These are phyloP conservation scores for Marisa cornuarietis DNA, from an alignment of 1,140 invertebrate species.

Conservation along the genomic window DNA sequence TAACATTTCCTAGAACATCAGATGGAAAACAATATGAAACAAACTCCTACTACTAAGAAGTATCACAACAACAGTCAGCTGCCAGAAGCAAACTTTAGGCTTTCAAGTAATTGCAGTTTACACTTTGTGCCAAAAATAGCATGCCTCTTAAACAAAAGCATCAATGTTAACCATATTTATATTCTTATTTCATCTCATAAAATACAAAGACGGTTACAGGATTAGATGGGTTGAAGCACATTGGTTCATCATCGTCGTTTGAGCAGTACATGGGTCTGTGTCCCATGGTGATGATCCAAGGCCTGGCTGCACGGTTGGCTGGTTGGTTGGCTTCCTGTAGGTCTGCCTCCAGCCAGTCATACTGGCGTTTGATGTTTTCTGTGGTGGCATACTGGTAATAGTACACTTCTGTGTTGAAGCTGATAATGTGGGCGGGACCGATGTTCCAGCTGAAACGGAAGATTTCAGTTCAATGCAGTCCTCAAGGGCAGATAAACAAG, in stretches of 20 bases:
- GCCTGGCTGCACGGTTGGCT: slow-evolving; percentile 55
- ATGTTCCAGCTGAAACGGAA: slow-evolving; percentile 72
- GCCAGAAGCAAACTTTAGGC: too few relatives aligned
- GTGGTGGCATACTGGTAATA: slow-evolving; percentile 81
- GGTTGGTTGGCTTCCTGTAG: slow-evolving; percentile 56
- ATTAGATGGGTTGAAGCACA: slow-evolving; percentile 35
- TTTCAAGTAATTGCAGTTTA: too few relatives aligned
- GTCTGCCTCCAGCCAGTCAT: slow-evolving; percentile 66
- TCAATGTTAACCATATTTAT: too few relatives aligned
- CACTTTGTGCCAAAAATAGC: too few relatives aligned
- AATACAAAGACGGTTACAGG: slow-evolving; percentile 21
- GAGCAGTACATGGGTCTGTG: slow-evolving; percentile 67
- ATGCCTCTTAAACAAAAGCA: too few relatives aligned
- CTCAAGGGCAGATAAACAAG: too few relatives aligned
- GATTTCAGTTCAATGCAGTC: too few relatives aligned
- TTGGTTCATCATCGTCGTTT: slow-evolving; percentile 56
- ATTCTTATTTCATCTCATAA: too few relatives aligned
- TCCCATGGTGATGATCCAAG: slow-evolving; percentile 64
- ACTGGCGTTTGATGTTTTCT: slow-evolving; percentile 85
- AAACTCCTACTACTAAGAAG: too few relatives aligned
- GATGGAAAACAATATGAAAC: too few relatives aligned
- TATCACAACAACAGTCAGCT: too few relatives aligned
- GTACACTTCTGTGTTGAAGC: slow-evolving; percentile 93
- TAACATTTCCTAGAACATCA: too few relatives aligned
- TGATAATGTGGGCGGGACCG: slow-evolving; percentile 82